phyloP scores from a whole-genome alignment of 1,140 invertebrate species.

The Drosophila paulistorum region DNA sequence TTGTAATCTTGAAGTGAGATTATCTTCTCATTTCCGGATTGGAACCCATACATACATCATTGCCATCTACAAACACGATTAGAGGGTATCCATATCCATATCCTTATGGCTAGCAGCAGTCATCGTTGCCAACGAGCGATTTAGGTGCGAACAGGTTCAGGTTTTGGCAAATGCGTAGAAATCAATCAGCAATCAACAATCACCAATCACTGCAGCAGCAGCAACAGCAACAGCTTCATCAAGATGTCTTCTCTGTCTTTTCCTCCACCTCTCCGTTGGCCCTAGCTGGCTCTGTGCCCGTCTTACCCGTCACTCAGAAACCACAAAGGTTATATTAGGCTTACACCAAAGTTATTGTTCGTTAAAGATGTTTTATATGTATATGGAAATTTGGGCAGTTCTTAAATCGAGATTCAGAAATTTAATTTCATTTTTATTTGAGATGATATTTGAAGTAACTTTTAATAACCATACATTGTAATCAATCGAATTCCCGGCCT shows the following conservation, averaged over 20 bases:
- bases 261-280: constrained; percentile 13
- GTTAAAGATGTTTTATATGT: background rate
- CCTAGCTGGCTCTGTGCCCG: background rate
- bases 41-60: background rate
- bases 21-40: too few relatives aligned
- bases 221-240: constrained; percentile 29
- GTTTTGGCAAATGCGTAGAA: constrained; percentile 63
- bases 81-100: constrained; percentile 6
- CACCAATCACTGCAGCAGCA: constrained; percentile 23
- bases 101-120: background rate
- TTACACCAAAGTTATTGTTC: background rate
- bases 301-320: background rate
- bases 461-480: too few relatives aligned
- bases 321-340: background rate
- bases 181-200: constrained; percentile 22
- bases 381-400: background rate
- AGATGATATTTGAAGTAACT: too few relatives aligned
- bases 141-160: constrained; percentile 58
- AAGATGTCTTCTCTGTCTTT: background rate
- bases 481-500: too few relatives aligned
- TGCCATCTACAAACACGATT: background rate
- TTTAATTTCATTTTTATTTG: too few relatives aligned
- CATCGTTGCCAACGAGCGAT: background rate
- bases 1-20: too few relatives aligned
- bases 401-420: background rate